These are phyloP conservation scores for Tachysurus fulvidraco DNA, from an alignment of 2,113 vertebrate species.

Conservation along the genomic window DNA sequence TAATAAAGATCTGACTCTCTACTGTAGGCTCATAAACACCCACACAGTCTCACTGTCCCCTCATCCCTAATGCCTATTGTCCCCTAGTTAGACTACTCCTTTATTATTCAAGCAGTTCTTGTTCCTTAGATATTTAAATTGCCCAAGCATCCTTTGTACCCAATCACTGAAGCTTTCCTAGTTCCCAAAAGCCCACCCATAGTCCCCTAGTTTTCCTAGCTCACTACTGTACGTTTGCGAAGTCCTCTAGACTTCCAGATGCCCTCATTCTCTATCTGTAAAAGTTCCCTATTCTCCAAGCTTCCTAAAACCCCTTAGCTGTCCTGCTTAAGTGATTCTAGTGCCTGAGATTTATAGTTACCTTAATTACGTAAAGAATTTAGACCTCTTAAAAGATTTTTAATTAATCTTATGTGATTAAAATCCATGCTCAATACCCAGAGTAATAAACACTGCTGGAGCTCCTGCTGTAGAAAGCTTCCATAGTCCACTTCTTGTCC, in stretches of 20 bases:
- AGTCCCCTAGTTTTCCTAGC: background rate
- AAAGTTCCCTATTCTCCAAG: background rate
- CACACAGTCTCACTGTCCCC: no score
- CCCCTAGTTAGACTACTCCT: background rate
- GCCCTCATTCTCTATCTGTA: background rate
- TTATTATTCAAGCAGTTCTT: no score
- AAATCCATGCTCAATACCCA: no score
- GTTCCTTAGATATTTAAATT: background rate
- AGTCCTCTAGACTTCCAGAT: background rate
- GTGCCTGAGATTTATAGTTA: no score
- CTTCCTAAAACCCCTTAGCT: background rate
- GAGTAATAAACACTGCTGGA: no score
- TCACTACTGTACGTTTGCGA: background rate
- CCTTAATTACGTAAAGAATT: no score
- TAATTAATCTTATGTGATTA: no score
- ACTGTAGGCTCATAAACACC: no score
- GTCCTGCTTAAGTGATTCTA: background rate
- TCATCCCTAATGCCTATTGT: background rate
- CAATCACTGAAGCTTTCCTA: background rate
- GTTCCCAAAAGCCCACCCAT: no score
- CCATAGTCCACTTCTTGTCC: background rate
- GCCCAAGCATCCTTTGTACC: background rate
- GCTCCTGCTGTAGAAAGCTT: background rate
- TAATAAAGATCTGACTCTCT: no score
- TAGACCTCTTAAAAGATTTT: no score